Evolutionary conservation across 2,888 invertebrate genomes (phyloP).

Genomic region (Eulithis prunata): DNA sequence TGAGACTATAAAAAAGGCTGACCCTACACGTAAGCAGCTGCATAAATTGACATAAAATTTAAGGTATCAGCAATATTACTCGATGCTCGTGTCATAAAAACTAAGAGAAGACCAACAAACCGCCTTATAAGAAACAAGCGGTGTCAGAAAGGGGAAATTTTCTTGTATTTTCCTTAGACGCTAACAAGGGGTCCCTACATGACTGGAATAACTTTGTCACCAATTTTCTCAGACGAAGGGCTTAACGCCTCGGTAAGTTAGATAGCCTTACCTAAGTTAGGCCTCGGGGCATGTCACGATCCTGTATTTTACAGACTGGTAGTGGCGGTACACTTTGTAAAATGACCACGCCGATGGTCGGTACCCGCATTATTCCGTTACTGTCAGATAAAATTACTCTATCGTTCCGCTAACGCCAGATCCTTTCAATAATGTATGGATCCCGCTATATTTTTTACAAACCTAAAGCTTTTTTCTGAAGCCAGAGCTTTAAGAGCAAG

Average conservation of each 20-base stretch:
- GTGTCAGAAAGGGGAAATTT: slow-evolving; percentile 67
- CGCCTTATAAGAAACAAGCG: slow-evolving; percentile 66
- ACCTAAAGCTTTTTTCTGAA: slow-evolving; percentile 7
- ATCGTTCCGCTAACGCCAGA: slow-evolving; percentile 27
- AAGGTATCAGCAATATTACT: slow-evolving; percentile 62
- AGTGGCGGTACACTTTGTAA: slow-evolving; percentile 58
- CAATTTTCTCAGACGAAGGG: slow-evolving; percentile 76
- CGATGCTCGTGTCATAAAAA: slow-evolving; percentile 62
- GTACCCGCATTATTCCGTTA: slow-evolving; percentile 54
- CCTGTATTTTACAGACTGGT: slow-evolving; percentile 63
- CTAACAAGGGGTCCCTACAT: slow-evolving; percentile 79
- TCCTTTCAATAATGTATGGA: slow-evolving; percentile 22
- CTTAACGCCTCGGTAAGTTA: slow-evolving; percentile 73
- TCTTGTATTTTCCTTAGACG: slow-evolving; percentile 70
- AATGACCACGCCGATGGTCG: slow-evolving; percentile 41
- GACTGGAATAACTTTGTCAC: slow-evolving; percentile 81
- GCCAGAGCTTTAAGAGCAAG: slow-evolving; percentile 7
- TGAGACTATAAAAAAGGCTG: slow-evolving; percentile 48
- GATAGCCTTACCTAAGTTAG: slow-evolving; percentile 69
- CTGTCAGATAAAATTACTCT: slow-evolving; percentile 42
- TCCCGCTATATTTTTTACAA: slow-evolving; percentile 11
- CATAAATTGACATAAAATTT: slow-evolving; percentile 70
- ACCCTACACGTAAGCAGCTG: slow-evolving; percentile 56
- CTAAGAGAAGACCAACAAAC: slow-evolving; percentile 59
- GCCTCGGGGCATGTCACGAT: slow-evolving; percentile 62